Base-by-base conservation (phyloP, 64 coral and sea anemone species). In the Acropora tenuis region DNA sequence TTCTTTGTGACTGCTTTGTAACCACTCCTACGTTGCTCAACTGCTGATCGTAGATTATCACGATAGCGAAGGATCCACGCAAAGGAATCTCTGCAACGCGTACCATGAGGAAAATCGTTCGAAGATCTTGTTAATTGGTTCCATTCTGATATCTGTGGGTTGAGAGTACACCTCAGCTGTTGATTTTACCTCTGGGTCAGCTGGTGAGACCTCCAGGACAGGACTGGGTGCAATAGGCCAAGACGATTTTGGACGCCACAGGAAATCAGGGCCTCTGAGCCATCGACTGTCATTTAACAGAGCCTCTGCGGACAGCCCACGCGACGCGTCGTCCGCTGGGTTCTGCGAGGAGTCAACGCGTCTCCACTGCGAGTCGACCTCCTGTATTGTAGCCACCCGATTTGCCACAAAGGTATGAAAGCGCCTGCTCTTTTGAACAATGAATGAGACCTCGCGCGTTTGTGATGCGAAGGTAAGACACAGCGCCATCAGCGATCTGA, bases 381-480 rank as follows among this genome's bases (percentile, higher is more conserved):
- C 30, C 30, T 30, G 30, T 30, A 30, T 30, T 30, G 30, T 30
- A 30, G 30, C 30, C 30, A 30, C 30, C 30, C 30, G 30, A 30
- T 30, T 30, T 30, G 30, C 30, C 30, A 30, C 30, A 30, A 30
- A 30, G 30, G 30, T 30, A 30, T 30, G 30, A 30, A 30, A 43
- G 82, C 89, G 47, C 77, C 79, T 8, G 74, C 73, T 0, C 72
- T 60, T 7, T 5, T 55, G 52, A 55, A 9, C 52, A 55, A 55
- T 55, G 52, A 55, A 55, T 55, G 52, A 55, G 52, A 41, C 75
- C 89, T 5, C 57, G 20, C 6, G 53, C 44, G 74, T 88, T 88
- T 1, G 60, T 60, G 57, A 88, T 58, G 55, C 87, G 87, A 18
- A 88, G 87, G 9, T 88, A 78, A 18, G 87, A 18, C 1, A 84